Conservation (phyloP, 2,797 vertebrate genomes). For the Tangara arthus region DNA sequence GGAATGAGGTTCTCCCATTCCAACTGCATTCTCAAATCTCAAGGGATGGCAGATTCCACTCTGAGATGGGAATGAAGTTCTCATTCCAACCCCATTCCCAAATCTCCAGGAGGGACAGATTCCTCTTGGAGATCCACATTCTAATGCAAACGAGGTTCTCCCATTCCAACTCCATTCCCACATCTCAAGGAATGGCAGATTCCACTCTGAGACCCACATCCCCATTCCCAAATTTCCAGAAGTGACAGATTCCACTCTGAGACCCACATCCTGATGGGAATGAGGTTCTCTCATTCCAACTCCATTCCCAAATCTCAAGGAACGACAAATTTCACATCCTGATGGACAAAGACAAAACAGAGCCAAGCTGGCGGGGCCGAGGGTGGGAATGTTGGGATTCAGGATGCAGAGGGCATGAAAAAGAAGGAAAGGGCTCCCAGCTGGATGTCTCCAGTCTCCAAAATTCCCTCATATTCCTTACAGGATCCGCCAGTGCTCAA, state of each 20-base stretch:
- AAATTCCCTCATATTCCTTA: neutral
- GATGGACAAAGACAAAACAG: neutral
- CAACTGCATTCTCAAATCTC: neutral
- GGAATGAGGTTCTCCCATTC: too few species aligned
- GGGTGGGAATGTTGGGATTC: accelerated
- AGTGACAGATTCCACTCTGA: neutral
- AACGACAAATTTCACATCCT: neutral
- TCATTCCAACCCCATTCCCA: neutral
- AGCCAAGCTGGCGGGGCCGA: neutral
- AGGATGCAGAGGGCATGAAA: accelerated
- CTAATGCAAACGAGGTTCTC: neutral
- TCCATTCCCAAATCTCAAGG: neutral
- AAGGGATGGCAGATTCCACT: too few species aligned
- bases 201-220: too few species aligned
- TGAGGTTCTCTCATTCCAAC: neutral
- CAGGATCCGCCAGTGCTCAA: neutral
- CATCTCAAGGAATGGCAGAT: accelerated
- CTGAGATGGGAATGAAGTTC: neutral
- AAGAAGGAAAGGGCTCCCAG: neutral
- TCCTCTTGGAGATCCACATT: too few species aligned
- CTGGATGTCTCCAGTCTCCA: neutral
- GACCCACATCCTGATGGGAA: neutral
- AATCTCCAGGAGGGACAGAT: accelerated
- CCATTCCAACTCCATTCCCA: neutral
- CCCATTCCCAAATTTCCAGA: neutral